Evolutionary conservation across 2,113 vertebrate species (phyloP).

Genomic region (Elgaria multicarinata): DNA sequence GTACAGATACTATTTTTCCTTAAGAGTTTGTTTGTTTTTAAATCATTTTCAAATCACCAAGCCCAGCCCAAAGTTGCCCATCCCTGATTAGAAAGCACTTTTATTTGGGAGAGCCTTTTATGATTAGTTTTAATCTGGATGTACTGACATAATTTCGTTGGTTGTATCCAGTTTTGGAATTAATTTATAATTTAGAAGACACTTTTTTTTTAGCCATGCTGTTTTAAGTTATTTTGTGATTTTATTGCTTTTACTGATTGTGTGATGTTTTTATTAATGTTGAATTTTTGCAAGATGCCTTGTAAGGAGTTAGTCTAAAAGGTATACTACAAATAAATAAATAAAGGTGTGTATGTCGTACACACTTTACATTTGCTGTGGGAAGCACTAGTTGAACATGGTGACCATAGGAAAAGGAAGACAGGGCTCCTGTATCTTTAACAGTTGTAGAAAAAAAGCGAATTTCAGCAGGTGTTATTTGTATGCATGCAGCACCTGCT

Average conservation of each 20-base stretch:
- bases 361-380: neutral
- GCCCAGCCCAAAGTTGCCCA: too few relatives aligned
- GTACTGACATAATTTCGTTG: neutral
- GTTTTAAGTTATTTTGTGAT: neutral
- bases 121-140: neutral
- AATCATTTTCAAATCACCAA: too few relatives aligned
- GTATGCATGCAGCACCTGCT: too few relatives aligned
- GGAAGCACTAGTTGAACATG: neutral
- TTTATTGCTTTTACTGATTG: neutral
- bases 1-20: too few relatives aligned
- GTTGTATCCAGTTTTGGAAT: too few relatives aligned
- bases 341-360: neutral
- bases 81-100: neutral
- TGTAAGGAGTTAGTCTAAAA: neutral
- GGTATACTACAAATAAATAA: neutral
- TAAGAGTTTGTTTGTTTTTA: too few relatives aligned
- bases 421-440: too few relatives aligned
- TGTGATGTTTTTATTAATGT: neutral
- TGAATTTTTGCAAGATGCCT: neutral
- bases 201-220: neutral
- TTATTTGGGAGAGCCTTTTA: neutral
- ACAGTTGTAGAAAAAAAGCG: too few relatives aligned
- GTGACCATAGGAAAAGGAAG: too few relatives aligned
- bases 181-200: too few relatives aligned
- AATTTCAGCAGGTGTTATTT: too few relatives aligned